A percentile compares a stretch with the other conserved stretches of the same genome.
These are phyloP conservation scores for Protonibea diacanthus DNA, from an alignment of 2,797 vertebrate species.

Conservation along the genomic window DNA sequence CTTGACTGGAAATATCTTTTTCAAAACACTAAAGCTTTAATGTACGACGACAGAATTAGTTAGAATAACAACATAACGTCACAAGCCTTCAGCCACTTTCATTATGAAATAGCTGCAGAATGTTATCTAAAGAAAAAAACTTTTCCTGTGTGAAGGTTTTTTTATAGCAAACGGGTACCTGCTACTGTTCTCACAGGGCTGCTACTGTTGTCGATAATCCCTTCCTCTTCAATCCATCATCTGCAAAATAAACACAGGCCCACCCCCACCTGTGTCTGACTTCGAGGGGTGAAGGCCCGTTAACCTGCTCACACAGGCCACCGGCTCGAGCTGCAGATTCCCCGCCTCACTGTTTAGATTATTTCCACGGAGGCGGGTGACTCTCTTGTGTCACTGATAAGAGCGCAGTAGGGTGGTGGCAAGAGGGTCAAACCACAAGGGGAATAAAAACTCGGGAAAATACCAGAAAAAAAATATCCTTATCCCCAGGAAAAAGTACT, in stretches of 20 bases:
- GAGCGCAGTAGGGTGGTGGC: conserved; percentile 76
- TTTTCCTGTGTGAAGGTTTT: conserved; percentile 28
- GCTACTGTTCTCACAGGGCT: conserved; percentile 44
- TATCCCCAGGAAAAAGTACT: conserved; percentile 69
- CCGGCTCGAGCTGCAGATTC: conserved; percentile 56
- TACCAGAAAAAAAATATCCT: conserved; percentile 64
- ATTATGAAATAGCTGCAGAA: conserved; percentile 7
- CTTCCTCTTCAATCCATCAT: conserved; percentile 72
- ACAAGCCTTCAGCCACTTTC: not conserved
- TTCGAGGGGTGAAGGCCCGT: conserved; percentile 74
- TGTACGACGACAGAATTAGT: not conserved
- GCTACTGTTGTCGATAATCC: conserved; percentile 62
- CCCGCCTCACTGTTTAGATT: conserved; percentile 78
- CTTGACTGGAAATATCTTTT: not conserved
- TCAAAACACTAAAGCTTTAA: conserved; percentile 1
- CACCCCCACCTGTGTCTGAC: conserved; percentile 72
- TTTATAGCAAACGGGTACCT: conserved; percentile 38
- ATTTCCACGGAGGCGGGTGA: conserved; percentile 77
- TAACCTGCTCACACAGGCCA: conserved; percentile 78
- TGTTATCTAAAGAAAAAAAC: conserved; percentile 21
- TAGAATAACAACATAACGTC: conserved; percentile 18
- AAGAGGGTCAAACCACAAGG: conserved; percentile 82
- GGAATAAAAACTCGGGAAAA: conserved; percentile 77
- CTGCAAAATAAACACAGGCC: conserved; percentile 77
- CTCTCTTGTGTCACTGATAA: conserved; percentile 84